These are phyloP conservation scores for Polydrusus cervinus DNA, from an alignment of 2,888 invertebrate species.

Conservation along the genomic window DNA sequence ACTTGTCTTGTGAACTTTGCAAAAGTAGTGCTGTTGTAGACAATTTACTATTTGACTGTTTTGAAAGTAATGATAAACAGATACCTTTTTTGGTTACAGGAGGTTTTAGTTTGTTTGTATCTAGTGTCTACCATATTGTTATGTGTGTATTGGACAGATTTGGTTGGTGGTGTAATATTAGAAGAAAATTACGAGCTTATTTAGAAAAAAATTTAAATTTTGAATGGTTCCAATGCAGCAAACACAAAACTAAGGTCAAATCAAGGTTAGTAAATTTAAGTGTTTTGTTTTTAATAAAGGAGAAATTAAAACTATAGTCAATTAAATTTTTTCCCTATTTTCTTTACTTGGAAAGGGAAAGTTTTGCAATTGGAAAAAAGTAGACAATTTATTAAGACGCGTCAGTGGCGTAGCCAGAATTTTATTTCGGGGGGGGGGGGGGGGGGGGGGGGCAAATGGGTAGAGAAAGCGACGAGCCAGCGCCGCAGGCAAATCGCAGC, in stretches of 20 bases:
- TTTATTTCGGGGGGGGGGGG: too few relatives aligned
- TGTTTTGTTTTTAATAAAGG: background rate
- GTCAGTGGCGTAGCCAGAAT: too few relatives aligned
- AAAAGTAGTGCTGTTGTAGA: background rate
- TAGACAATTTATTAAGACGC: too few relatives aligned
- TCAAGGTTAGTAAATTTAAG: background rate
- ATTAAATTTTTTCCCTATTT: too few relatives aligned
- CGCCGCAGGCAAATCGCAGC: too few relatives aligned
- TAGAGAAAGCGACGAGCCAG: too few relatives aligned
- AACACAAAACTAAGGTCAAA: background rate
- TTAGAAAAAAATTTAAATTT: background rate
- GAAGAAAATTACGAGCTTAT: background rate
- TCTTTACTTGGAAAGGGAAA: too few relatives aligned
- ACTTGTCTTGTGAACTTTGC: background rate
- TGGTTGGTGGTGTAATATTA: background rate
- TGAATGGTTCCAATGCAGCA: conserved; percentile 2
- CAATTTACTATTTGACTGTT: background rate
- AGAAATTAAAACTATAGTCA: background rate
- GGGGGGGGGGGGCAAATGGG: too few relatives aligned
- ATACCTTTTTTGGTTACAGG: background rate
- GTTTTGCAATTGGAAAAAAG: too few relatives aligned
- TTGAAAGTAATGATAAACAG: too few relatives aligned
- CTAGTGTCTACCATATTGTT: background rate
- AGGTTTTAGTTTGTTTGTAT: conserved; percentile 6
- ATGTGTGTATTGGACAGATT: background rate